phyloP scores from a whole-genome alignment of 1,140 invertebrate species.

The Cydia strobilella region DNA sequence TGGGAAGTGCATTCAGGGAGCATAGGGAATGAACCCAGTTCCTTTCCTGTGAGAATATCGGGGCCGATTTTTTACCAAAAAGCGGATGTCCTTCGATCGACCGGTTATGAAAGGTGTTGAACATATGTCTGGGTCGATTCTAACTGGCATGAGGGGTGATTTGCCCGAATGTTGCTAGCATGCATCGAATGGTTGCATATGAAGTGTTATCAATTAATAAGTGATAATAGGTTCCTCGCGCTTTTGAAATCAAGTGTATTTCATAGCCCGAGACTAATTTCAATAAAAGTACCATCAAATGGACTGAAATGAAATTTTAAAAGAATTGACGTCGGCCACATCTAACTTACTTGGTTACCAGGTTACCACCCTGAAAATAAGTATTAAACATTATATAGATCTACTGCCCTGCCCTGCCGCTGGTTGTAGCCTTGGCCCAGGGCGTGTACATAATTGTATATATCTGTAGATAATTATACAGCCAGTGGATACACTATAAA shows the following conservation, averaged over 20 bases:
- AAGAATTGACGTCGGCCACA: too few relatives aligned
- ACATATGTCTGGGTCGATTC: slow-evolving; percentile 72
- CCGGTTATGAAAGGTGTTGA: slow-evolving; percentile 80
- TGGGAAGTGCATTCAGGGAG: background rate
- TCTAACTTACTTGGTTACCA: too few relatives aligned
- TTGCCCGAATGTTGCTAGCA: background rate
- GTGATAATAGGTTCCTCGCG: background rate
- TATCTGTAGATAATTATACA: too few relatives aligned
- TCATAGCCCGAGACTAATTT: background rate
- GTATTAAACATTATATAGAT: too few relatives aligned
- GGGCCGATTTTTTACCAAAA: slow-evolving; percentile 75
- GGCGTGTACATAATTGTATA: too few relatives aligned
- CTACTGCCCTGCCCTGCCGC: too few relatives aligned
- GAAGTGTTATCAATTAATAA: background rate
- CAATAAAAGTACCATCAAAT: too few relatives aligned
- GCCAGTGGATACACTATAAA: too few relatives aligned
- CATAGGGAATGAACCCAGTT: background rate
- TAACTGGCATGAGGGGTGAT: slow-evolving; percentile 35
- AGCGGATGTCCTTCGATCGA: slow-evolving; percentile 78
- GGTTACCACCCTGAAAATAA: too few relatives aligned
- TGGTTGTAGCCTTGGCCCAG: too few relatives aligned
- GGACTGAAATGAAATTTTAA: too few relatives aligned
- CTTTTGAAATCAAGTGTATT: background rate
- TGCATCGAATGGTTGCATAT: background rate
- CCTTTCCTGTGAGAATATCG: slow-evolving; percentile 76